Conservation (phyloP, 2,797 vertebrate species). For the Sarcophilus harrisii region DNA sequence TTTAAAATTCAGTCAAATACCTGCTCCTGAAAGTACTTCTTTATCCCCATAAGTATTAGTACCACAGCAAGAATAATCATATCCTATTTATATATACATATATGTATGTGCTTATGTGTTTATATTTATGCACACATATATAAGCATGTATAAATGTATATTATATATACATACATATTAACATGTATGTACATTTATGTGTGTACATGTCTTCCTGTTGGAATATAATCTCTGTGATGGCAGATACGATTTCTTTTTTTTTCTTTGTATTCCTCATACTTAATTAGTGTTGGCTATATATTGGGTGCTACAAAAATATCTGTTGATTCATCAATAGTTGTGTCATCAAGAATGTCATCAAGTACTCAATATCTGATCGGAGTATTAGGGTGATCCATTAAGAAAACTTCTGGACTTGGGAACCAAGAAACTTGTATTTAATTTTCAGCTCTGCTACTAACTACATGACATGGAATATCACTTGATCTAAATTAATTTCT, state of each 20-base stretch:
- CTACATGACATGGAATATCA: not conserved
- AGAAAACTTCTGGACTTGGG: not conserved
- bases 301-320: not conserved
- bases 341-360: not conserved
- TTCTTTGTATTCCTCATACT: not conserved
- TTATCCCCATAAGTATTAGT: not conserved
- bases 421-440: not conserved
- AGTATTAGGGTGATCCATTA: not conserved
- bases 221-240: not conserved
- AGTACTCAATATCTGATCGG: not conserved
- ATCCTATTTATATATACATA: not conserved
- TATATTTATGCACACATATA: no score
- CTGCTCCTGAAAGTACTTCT: not conserved
- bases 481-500: not conserved
- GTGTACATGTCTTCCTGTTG: not conserved
- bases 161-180: no score
- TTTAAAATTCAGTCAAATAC: not conserved
- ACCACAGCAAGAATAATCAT: not conserved
- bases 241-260: not conserved
- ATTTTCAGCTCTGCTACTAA: not conserved
- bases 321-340: not conserved
- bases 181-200: no score
- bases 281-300: not conserved
- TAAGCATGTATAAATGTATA: no score
- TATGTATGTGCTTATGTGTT: no score